Evolutionary conservation across 2,113 vertebrate genomes (phyloP), one percentile per base, ranked within the genome.

Genomic region (Lucifuga dentata): DNA sequence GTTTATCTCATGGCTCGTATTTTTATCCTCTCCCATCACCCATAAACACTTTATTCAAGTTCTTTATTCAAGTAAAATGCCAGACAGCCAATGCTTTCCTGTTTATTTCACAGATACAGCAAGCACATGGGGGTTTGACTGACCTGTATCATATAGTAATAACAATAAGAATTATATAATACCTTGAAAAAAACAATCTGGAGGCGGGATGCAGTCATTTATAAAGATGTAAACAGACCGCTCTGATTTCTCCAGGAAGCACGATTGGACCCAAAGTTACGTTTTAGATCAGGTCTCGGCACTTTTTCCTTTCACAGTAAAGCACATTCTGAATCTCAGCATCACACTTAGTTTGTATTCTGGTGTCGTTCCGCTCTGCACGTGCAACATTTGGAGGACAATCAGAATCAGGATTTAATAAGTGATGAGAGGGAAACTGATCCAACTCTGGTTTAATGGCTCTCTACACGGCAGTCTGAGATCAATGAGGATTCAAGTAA

Each of bases 401-500:
- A n/a, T 52, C 16, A 2, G 38, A 68, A 56, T 24, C 44, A 50
- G 11, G 26, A 45, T 15, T 38, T 5, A 39, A 16, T 45, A 44
- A 58, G 2, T 10, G 48, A 53, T 26, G 39, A 5, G 4, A 1
- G 17, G 26, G 17, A 26, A n/a, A n/a, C n/a, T n/a, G n/a, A n/a
- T n/a, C n/a, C n/a, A n/a, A n/a, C n/a, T n/a, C n/a, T n/a, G n/a
- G 40, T 62, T 48, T 62, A 83, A 73, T 78, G 73, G 81, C 77
- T 83, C 68, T 75, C 64, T 57, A 80, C 75, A 74, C 59, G 36
- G 69, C 43, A 64, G 36, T 83, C 43, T 40, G 61, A 87, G 65
- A 78, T 75, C 53, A 73, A 29, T 53, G 60, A 67, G 53, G 73
- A 70, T 80, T 88, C 86, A 89, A 90, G 86, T 91, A 92, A 92